Evolutionary conservation across 2,113 vertebrate species (phyloP).

Genomic region (Coreoperca whiteheadi): DNA sequence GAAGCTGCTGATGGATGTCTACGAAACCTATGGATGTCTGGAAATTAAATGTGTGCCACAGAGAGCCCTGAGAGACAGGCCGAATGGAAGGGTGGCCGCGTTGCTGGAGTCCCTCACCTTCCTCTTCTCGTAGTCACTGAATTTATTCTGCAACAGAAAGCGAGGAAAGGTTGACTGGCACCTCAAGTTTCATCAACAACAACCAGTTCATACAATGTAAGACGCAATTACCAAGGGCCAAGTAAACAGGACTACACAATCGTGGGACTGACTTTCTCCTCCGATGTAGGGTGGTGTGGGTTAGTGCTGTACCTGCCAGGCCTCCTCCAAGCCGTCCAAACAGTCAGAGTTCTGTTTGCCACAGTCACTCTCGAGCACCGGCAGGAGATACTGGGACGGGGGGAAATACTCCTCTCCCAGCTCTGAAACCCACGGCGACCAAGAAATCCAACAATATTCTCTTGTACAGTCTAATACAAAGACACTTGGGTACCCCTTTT

Average conservation of each 20-base stretch:
- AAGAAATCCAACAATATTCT: neutral
- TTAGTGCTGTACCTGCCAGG: constrained; percentile 87
- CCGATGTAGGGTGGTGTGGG: neutral
- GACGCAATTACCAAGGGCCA: neutral
- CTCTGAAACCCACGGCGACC: constrained; percentile 80
- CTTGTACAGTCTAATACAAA: neutral
- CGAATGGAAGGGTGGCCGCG: neutral
- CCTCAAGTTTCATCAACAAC: neutral
- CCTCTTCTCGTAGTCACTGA: constrained; percentile 94
- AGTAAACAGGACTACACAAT: neutral
- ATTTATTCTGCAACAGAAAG: constrained; percentile 88
- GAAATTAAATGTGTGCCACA: neutral
- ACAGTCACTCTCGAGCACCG: constrained; percentile 86
- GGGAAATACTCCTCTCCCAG: constrained; percentile 90
- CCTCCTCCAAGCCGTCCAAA: constrained; percentile 81
- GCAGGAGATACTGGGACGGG: constrained; percentile 89
- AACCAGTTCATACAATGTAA: neutral
- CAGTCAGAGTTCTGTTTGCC: constrained; percentile 75
- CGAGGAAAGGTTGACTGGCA: neutral
- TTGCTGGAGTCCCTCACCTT: constrained; percentile 85
- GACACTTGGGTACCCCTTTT: neutral
- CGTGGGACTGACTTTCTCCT: neutral
- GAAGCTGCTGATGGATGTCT: too few relatives aligned
- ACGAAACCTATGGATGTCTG: neutral
- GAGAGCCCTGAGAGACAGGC: neutral